These are phyloP conservation scores for Dendrocincla tyrannina DNA, from an alignment of 2,797 vertebrate genomes.

Conservation along the genomic window DNA sequence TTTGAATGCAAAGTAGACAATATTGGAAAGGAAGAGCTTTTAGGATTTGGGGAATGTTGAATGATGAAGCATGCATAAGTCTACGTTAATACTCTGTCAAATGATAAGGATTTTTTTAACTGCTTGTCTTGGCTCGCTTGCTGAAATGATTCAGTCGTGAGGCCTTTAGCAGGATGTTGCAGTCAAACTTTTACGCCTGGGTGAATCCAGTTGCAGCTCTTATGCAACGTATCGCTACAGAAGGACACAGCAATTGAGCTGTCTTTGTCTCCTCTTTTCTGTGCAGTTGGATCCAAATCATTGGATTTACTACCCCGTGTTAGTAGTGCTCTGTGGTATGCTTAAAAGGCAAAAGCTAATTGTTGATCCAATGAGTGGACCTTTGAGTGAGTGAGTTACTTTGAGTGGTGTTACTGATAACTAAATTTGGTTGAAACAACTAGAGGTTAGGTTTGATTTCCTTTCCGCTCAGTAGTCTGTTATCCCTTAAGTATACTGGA, in stretches of 20 bases:
- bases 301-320: background rate
- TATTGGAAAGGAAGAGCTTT: background rate
- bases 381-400: too few species aligned
- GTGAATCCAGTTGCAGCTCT: constrained; percentile 8
- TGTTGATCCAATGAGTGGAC: too few species aligned
- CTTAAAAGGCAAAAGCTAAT: background rate
- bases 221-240: background rate
- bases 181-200: background rate
- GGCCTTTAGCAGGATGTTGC: background rate
- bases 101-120: background rate
- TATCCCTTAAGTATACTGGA: background rate
- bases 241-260: background rate
- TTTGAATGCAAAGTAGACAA: background rate
- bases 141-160: constrained; percentile 4
- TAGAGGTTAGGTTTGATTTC: background rate
- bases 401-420: background rate
- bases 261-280: background rate
- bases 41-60: background rate
- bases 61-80: background rate
- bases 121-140: constrained; percentile 37
- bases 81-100: background rate
- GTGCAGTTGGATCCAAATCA: background rate
- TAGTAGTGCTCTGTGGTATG: background rate
- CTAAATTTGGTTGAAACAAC: background rate
- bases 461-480: background rate